Evolutionary conservation across 1,140 invertebrate species (phyloP), one percentile per base, ranked within the genome.

Genomic region (Drosophila willistoni): DNA sequence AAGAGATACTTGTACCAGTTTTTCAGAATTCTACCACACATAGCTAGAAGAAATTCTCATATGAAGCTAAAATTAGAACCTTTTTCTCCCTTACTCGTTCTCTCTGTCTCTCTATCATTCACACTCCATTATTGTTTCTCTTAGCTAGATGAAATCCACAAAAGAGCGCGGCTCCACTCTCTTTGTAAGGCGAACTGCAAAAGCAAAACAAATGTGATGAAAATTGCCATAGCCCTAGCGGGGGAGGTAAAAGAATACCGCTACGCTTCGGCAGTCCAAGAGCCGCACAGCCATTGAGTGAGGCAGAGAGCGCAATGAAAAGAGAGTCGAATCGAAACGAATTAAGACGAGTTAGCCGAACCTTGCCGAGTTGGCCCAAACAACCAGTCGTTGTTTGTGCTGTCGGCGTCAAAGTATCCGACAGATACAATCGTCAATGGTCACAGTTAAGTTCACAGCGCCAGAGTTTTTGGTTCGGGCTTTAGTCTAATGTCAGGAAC

Each of bases 121-220:
- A 29, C 29, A 29, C 29, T 25, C 22, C 22, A 25, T 25, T 25
- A 29, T 29, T 29, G n/a, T 55, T 55, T 51, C 81, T 85, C 81
- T 84, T 81, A 61, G 73, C 19, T 81, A 84, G 81, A 85, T 42
- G 14, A 41, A 70, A 54, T 86, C 82, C 82, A 86, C 71, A 67
- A 22, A 22, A 29, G 12, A 19, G 44, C 44, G 44, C 44, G 51
- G 59, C 41, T 12, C n/a, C 2, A 1, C 61, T 68, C 83, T 87
- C 75, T 87, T 87, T 70, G 4, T 22, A 66, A 22, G 39, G 74
- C 82, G 82, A 87, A 87, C 57, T 73, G 77, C 77, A 70, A 87
- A 87, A 87, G 77, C 83, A 87, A 87, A 87, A 87, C 83, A 87
- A 87, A 87, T 87, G 83, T 83, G 65, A 87, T 81, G 77, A 87